These are phyloP conservation scores for Gadus macrocephalus DNA, from an alignment of 2,113 vertebrate species.

Conservation along the genomic window DNA sequence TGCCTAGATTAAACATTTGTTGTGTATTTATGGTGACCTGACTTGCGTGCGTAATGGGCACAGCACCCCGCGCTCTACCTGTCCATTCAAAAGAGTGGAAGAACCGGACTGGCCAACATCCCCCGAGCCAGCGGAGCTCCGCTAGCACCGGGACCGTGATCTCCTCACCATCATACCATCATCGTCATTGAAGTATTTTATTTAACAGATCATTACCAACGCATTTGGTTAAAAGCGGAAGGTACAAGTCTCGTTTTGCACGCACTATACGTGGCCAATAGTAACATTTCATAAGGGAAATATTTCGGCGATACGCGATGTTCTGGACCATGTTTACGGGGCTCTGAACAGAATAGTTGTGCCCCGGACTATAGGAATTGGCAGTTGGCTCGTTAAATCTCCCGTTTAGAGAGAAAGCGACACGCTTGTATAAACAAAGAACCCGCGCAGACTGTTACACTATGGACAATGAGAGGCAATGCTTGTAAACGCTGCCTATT, in stretches of 20 bases:
- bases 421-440: constrained; percentile 71
- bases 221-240: neutral
- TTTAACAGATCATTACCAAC: neutral
- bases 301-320: neutral
- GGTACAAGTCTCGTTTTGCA: neutral
- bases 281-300: neutral
- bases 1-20: no score
- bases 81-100: neutral
- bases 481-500: constrained; percentile 19
- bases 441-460: constrained; percentile 59
- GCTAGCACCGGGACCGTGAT: neutral
- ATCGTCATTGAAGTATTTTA: no score
- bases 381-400: neutral
- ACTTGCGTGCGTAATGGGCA: no score
- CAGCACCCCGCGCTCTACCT: neutral
- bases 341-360: neutral
- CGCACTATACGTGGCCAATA: neutral
- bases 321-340: neutral
- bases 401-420: constrained; percentile 35
- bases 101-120: neutral
- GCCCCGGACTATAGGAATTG: neutral
- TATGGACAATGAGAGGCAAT: constrained; percentile 63
- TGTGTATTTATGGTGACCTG: no score
- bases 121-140: neutral
- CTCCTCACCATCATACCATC: neutral